phyloP scores from a whole-genome alignment of 1,140 invertebrate genomes.

The Pemphigus obesinymphae region DNA sequence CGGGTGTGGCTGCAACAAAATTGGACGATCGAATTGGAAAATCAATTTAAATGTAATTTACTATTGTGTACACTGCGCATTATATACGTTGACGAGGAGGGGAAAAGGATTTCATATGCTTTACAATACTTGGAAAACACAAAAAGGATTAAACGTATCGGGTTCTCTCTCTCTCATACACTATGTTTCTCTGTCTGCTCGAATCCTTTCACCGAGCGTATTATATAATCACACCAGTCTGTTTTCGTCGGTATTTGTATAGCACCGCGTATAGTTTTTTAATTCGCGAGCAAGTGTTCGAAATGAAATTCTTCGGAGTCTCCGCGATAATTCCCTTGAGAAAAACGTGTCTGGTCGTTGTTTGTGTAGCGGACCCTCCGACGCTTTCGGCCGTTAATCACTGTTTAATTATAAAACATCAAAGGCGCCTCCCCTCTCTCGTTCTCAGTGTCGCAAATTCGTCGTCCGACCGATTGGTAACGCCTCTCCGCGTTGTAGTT shows the following conservation, averaged over 20 bases:
- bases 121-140: too few relatives aligned
- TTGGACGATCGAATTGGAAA: neutral
- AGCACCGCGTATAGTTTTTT: conserved; percentile 16
- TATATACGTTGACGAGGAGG: neutral
- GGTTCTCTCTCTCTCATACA: neutral
- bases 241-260: conserved; percentile 34
- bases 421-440: neutral
- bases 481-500: conserved; percentile 11
- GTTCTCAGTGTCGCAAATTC: too few relatives aligned
- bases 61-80: neutral
- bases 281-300: neutral
- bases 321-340: too few relatives aligned
- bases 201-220: neutral
- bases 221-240: neutral
- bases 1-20: too few relatives aligned
- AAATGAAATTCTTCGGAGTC: conserved; percentile 29
- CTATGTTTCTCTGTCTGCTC: too few relatives aligned
- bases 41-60: conserved; percentile 22
- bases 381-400: conserved; percentile 22
- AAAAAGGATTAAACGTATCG: neutral
- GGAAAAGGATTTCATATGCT: too few relatives aligned
- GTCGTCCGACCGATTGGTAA: conserved; percentile 7
- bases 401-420: conserved; percentile 39
- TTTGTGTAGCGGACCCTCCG: conserved; percentile 26
- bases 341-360: neutral